These are phyloP conservation scores for Acanthurus tractus DNA, from an alignment of 2,797 vertebrate genomes.

Conservation along the genomic window DNA sequence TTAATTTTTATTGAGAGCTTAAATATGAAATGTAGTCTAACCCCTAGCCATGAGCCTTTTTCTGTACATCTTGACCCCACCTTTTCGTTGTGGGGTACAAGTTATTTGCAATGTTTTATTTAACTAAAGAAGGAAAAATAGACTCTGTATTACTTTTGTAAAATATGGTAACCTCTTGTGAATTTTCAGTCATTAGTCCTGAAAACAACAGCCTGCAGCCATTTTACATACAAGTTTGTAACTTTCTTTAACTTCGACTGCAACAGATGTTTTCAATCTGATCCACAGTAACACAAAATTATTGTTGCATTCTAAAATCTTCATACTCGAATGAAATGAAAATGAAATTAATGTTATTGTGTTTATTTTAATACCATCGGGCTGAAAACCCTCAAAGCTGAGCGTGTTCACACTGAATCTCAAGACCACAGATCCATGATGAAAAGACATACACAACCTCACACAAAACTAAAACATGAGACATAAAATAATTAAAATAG, in stretches of 20 bases:
- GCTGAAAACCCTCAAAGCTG: not conserved
- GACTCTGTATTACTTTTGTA: not conserved
- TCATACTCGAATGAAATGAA: not conserved
- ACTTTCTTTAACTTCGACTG: not conserved
- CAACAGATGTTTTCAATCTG: not conserved
- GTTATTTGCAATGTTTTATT: not conserved
- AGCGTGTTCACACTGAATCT: not conserved
- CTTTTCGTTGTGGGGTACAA: not conserved
- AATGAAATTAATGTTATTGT: not conserved
- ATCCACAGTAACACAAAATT: not conserved
- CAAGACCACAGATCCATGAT: not conserved
- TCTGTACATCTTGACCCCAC: not conserved
- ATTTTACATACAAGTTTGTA: not conserved
- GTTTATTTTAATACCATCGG: no score
- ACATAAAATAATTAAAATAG: slow-evolving; percentile 52
- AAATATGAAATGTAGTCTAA: not conserved
- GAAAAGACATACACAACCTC: not conserved
- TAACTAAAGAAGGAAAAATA: not conserved
- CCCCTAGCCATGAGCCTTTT: not conserved
- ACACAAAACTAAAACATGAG: slow-evolving; percentile 5
- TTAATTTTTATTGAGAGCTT: not conserved
- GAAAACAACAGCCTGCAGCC: not conserved
- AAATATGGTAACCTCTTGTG: not conserved
- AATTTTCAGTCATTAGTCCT: no score
- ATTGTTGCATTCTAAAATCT: not conserved